Evolutionary conservation across 2,888 invertebrate genomes (phyloP).

Genomic region (Leptothorax acervorum): DNA sequence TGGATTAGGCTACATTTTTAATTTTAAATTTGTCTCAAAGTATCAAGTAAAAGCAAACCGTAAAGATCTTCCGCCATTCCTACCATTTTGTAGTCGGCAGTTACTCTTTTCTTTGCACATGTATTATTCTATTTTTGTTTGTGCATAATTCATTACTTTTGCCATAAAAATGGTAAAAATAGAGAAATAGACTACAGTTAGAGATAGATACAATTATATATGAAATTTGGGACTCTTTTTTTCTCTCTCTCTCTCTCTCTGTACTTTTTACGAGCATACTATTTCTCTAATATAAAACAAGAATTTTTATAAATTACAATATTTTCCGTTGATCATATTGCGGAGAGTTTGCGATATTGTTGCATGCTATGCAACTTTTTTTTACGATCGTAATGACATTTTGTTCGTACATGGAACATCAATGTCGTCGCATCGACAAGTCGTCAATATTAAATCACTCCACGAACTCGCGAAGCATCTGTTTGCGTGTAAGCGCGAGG

Average conservation of each 20-base stretch:
- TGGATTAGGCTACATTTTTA: neutral
- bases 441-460: constrained; percentile 20
- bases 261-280: neutral
- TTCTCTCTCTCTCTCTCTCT: neutral
- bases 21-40: neutral
- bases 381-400: neutral
- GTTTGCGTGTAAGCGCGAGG: constrained; percentile 26
- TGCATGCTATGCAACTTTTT: neutral
- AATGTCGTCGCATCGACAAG: neutral
- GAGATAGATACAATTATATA: neutral
- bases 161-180: neutral
- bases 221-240: neutral
- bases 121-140: neutral
- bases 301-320: neutral
- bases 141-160: neutral
- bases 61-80: neutral
- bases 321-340: neutral
- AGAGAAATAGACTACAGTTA: neutral
- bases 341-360: neutral
- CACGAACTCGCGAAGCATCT: constrained; percentile 7
- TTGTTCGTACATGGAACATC: neutral
- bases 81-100: neutral
- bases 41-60: neutral
- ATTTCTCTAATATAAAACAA: neutral
- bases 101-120: neutral